Conservation (phyloP, 2,888 invertebrate species). For the Meandrusa payeni region DNA sequence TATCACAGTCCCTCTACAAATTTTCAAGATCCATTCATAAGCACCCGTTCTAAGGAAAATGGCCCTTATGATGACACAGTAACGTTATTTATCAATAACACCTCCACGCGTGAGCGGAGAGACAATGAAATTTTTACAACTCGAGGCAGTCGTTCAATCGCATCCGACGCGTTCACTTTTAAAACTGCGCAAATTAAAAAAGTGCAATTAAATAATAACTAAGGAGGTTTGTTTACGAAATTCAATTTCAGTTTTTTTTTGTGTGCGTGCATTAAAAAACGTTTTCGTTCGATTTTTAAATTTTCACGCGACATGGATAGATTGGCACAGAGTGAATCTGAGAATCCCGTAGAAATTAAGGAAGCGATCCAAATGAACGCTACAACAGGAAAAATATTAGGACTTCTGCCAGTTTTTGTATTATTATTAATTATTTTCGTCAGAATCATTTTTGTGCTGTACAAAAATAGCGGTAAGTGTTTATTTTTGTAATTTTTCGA, state of each 20-base stretch:
- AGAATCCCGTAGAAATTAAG: conserved; percentile 1
- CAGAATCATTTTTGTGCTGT: conserved; percentile 56
- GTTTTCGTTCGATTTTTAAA: conserved; percentile 8
- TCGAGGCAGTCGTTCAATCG: conserved; percentile 14
- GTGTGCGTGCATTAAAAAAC: conserved; percentile 4
- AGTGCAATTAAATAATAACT: conserved; percentile 1
- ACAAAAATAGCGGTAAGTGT: conserved; percentile 54
- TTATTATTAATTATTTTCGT: conserved; percentile 51
- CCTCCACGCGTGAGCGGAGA: conserved; percentile 6
- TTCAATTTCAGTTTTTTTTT: neutral
- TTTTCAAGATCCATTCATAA: conserved; percentile 15
- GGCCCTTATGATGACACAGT: conserved; percentile 1
- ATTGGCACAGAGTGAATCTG: too few relatives aligned
- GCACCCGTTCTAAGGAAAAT: neutral
- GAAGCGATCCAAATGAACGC: conserved; percentile 13
- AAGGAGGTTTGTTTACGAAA: neutral
- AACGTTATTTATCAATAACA: conserved; percentile 17
- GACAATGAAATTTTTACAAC: conserved; percentile 9
- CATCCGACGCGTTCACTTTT: conserved; percentile 14
- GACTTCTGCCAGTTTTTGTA: conserved; percentile 54
- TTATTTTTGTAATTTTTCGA: too few relatives aligned
- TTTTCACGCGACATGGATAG: conserved; percentile 5
- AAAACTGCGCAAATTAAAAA: neutral
- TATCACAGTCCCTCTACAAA: conserved; percentile 1
- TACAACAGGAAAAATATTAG: conserved; percentile 30